Percentiles rank a stretch among this genome's conserved stretches.
Evolutionary conservation across 30 jellyfish, hydroid and myxozoan genomes (phyloP).

Genomic region (Aurelia sp.): DNA sequence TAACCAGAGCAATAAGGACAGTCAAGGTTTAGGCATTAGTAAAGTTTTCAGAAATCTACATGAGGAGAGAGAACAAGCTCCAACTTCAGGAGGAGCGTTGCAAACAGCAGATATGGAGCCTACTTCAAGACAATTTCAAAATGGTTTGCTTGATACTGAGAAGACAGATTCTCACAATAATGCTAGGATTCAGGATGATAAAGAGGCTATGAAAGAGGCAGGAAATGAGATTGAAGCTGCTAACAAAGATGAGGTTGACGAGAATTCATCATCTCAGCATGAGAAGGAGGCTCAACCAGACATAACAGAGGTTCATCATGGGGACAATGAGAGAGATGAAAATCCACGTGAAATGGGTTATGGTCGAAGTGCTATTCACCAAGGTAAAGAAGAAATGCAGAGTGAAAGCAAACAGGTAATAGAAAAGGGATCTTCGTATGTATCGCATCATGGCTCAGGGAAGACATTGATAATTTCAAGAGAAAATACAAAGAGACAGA

Average conservation of each 20-base stretch:
- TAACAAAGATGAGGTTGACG: not conserved
- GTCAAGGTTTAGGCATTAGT: not conserved
- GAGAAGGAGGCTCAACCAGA: not conserved
- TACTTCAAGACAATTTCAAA: not conserved
- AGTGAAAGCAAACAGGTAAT: not conserved
- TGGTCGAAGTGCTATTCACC: constrained; percentile 1
- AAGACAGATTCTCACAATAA: not conserved
- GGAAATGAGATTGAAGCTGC: not conserved
- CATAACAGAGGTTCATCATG: not conserved
- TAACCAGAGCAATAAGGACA: no score
- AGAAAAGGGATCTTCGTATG: constrained; percentile 53
- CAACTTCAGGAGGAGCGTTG: not conserved
- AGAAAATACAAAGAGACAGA: constrained; percentile 4
- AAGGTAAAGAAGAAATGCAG: no score
- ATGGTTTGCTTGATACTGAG: not conserved
- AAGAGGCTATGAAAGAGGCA: not conserved
- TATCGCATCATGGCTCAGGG: constrained; percentile 35
- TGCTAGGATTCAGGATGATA: not conserved
- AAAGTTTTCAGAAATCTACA: not conserved
- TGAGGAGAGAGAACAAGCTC: not conserved
- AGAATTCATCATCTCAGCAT: not conserved
- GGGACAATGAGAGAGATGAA: not conserved
- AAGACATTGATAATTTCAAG: constrained; percentile 14
- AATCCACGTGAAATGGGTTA: not conserved
- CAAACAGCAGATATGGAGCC: not conserved